Evolutionary conservation across 2,113 vertebrate genomes (phyloP).

Genomic region (Gavialis gangeticus): DNA sequence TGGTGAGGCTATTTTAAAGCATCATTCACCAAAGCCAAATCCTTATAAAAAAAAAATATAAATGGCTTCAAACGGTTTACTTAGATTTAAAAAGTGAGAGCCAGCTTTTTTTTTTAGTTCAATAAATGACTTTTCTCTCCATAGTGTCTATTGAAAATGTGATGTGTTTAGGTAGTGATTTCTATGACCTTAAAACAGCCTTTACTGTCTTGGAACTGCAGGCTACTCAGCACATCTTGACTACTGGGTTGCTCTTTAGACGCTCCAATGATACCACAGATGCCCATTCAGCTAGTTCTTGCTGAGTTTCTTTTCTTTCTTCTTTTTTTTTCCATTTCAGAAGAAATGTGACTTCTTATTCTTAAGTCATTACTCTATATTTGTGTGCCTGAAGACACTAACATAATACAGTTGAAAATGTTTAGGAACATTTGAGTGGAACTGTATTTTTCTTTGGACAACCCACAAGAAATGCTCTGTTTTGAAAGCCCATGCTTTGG

Average conservation of each 20-base stretch:
- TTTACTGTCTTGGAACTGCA: constrained; percentile 74
- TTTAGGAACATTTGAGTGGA: background rate
- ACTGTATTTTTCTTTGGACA: background rate
- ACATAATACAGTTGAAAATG: background rate
- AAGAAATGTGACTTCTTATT: background rate
- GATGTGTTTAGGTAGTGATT: constrained; percentile 57
- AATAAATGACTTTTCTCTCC: background rate
- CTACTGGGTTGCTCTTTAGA: constrained; percentile 69
- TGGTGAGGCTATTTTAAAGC: accelerated
- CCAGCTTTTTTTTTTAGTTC: constrained; percentile 16
- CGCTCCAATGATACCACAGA: constrained; percentile 69
- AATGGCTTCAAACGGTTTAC: background rate
- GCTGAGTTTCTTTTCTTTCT: constrained; percentile 49
- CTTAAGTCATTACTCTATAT: background rate
- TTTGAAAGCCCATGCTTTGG: background rate
- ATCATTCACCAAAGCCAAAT: constrained; percentile 38
- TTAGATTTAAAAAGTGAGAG: constrained; percentile 31
- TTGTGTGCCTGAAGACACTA: background rate
- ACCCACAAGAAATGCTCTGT: background rate
- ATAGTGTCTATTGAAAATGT: constrained; percentile 1
- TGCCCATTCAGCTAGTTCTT: constrained; percentile 74
- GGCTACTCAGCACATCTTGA: constrained; percentile 75
- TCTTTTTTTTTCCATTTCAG: background rate
- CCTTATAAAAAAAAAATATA: constrained; percentile 10
- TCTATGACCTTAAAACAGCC: constrained; percentile 76